These are phyloP conservation scores for Psittacula derbiana DNA, from an alignment of 2,797 vertebrate genomes.

Conservation along the genomic window DNA sequence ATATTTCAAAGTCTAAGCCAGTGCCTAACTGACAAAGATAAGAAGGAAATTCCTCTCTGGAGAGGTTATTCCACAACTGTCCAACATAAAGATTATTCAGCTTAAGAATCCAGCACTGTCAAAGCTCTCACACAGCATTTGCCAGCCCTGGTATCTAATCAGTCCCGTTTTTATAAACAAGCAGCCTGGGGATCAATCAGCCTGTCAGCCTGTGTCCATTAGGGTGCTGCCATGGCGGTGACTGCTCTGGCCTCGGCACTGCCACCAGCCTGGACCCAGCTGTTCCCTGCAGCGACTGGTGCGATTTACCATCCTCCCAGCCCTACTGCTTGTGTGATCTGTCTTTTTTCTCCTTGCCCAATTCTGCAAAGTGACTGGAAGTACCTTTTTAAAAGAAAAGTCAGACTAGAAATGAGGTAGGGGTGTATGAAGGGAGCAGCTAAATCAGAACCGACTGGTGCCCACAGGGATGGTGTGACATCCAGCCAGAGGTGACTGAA, in stretches of 20 bases:
- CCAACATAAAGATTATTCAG: background rate
- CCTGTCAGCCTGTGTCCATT: background rate
- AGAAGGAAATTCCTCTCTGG: background rate
- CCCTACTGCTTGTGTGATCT: background rate
- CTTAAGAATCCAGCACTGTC: background rate
- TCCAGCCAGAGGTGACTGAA: background rate
- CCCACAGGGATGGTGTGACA: fast-evolving
- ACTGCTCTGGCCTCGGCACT: background rate
- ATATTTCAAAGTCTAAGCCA: background rate
- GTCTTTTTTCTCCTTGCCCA: background rate
- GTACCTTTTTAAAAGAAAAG: background rate
- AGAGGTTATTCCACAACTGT: background rate
- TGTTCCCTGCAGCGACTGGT: background rate
- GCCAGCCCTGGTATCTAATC: background rate
- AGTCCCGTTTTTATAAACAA: background rate
- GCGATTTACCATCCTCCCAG: background rate
- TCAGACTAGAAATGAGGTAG: background rate
- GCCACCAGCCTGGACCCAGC: background rate
- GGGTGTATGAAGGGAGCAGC: background rate
- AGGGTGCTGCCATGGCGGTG: background rate
- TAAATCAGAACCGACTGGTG: background rate
- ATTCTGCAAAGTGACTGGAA: background rate
- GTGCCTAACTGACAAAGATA: background rate
- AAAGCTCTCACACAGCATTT: background rate
- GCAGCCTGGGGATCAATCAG: background rate